Evolutionary conservation across 2,888 invertebrate species (phyloP).

Genomic region (Malthinus flaveolus): DNA sequence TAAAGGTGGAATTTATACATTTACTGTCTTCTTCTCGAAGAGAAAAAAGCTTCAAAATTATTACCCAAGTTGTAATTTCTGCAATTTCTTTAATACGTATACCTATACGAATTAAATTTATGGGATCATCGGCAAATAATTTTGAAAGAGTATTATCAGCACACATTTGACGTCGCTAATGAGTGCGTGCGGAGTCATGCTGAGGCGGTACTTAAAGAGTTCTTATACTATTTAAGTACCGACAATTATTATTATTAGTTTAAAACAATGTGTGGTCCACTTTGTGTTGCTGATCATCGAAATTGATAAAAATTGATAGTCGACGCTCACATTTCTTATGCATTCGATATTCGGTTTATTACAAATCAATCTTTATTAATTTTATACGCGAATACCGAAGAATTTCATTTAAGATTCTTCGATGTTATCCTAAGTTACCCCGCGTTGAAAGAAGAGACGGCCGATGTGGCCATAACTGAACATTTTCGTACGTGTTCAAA

Average conservation of each 20-base stretch:
- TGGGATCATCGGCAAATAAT: constrained; percentile 18
- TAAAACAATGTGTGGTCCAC: constrained; percentile 48
- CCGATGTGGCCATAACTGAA: too few species aligned
- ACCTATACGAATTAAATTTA: constrained; percentile 1
- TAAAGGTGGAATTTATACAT: too few species aligned
- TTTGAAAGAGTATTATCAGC: constrained; percentile 27
- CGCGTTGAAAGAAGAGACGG: too few species aligned
- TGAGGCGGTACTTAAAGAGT: constrained; percentile 44
- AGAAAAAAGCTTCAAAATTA: too few species aligned
- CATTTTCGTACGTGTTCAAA: too few species aligned
- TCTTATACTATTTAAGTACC: constrained; percentile 40
- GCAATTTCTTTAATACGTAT: too few species aligned
- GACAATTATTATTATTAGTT: constrained; percentile 42
- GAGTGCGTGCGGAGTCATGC: constrained; percentile 52
- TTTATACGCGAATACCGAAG: too few species aligned
- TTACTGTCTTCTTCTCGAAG: too few species aligned
- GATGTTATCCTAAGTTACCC: too few species aligned
- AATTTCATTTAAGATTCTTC: too few species aligned
- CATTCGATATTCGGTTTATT: constrained; percentile 8
- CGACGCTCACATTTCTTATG: constrained; percentile 14
- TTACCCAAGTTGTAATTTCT: too few species aligned
- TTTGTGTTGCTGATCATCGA: constrained; percentile 37
- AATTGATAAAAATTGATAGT: constrained; percentile 26
- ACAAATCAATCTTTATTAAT: constrained; percentile 11
- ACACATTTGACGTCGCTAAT: constrained; percentile 51